Conservation (phyloP, 2,888 invertebrate genomes). For the Nycteola revayana region DNA sequence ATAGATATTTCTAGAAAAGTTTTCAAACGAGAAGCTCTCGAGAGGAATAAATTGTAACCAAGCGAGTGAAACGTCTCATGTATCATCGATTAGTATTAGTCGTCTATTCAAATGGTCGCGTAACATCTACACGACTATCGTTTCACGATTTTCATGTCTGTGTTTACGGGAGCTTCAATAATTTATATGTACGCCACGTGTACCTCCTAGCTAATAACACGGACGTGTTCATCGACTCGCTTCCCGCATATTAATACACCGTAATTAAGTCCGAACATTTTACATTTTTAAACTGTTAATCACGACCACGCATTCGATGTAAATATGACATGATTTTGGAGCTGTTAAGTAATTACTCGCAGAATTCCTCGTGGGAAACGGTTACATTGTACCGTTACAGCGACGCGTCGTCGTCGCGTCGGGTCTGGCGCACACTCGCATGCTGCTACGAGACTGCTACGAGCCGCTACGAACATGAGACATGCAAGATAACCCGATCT, state of each 20-base stretch:
- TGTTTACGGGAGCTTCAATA: conserved; percentile 6
- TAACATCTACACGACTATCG: conserved; percentile 18
- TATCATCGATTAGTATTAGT: conserved; percentile 25
- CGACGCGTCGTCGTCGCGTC: conserved; percentile 14
- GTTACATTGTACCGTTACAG: conserved; percentile 27
- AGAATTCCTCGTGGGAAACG: conserved; percentile 29
- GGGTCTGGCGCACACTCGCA: conserved; percentile 10
- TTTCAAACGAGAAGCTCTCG: no score
- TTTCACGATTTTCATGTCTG: conserved; percentile 31
- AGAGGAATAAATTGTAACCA: no score
- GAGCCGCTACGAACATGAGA: conserved; percentile 52
- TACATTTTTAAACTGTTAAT: conserved; percentile 47
- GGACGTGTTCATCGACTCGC: conserved; percentile 43
- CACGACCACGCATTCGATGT: conserved; percentile 45
- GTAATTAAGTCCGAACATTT: conserved; percentile 52
- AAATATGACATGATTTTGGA: conserved; percentile 44
- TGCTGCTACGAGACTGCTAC: conserved; percentile 50
- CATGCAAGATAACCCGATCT: conserved; percentile 14
- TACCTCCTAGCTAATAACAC: conserved; percentile 43
- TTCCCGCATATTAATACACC: conserved; percentile 53
- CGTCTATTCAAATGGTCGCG: conserved; percentile 21
- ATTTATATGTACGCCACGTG: conserved; percentile 20
- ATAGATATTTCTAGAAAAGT: no score
- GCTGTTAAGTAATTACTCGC: conserved; percentile 31
- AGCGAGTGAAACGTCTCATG: conserved; percentile 1